Evolutionary conservation across 2,888 invertebrate species (phyloP), one percentile per base, ranked within the genome.

Genomic region (Candidula unifasciata): DNA sequence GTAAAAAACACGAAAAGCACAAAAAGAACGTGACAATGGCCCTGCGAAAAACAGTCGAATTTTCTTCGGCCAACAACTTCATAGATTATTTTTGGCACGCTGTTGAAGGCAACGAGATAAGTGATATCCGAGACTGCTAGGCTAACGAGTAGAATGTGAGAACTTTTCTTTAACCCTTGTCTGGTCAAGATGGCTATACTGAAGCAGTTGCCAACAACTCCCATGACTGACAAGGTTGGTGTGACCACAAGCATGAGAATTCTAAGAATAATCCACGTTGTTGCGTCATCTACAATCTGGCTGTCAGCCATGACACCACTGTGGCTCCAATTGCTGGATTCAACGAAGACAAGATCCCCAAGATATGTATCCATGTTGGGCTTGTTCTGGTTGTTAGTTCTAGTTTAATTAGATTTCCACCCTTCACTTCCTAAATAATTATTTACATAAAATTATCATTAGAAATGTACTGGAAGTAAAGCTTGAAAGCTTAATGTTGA

Each of bases 141-240:
- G 33, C n/a, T 27, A n/a, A 69, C 13, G 16, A 80, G n/a, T 24
- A 80, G 30, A 44, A 80, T 80, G 33, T 80, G 69, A 54, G 80
- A 80, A 24, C 80, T 54, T 37, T 71, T 68, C 52, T 80, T 33
- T 5, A 80, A 54, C 8, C 80, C 80, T 16, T 80, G 80, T 21
- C 69, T 80, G 54, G 30, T 33, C 54, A 80, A 69, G 27, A 80
- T 66, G 21, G 30, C 37, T n/a, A 80, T 54, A 33, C 71, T 80
- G 54, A 80, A 71, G 37, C 44, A 30, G 71, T 80, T 80, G 2
- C 80, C 80, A 33, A 71, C 24, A 18, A 71, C 35, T 2, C 80
- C 80, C 33, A 80, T 24, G n/a, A 54, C 24, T 0, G 80, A 80
- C 1, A 80, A 27, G 13, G 80, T 27, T 10, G 80, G 80, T 1